Evolutionary conservation across 1,140 invertebrate species (phyloP), one percentile per base, ranked within the genome.

Genomic region (Aphelinus atriplicis): DNA sequence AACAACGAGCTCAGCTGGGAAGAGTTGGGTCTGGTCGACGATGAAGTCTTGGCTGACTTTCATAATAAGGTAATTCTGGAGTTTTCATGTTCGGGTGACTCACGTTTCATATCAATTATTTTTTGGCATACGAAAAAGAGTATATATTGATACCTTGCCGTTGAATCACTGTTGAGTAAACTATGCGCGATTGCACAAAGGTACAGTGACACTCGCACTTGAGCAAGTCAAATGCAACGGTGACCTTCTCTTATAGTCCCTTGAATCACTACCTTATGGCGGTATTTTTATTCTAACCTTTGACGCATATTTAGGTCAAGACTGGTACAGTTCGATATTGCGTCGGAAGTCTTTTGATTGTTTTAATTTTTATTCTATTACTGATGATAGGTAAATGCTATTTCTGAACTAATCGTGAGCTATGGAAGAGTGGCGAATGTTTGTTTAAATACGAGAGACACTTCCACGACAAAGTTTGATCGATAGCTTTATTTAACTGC

Each of bases 1-100:
- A 53, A 71, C 3, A 77, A 82, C 1, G 87, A 88, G 61, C 82
- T 80, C 0, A 84, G 78, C 57, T 91, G 90, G 89, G 89, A 90
- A 74, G 89, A 90, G 7, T 77, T 90, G 26, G 88, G 87, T 7
- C 81, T 90, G 74, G 88, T 91, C 2, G 86, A 87, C 78, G 84
- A 87, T 55, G 83, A 87, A 74, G 86, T 89, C 4, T 76, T 91
- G 46, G 82, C 88, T 68, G 87, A 90, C 76, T 80, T 91, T 48
- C 86, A 89, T 60, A 89, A 89, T 56, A 90, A 89, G 84, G 90
- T 91, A 78, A 89, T 50, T 26, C 60, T 62, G 3, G 60, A 62
- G 4, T 62, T 53, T 53, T 53, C 9, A 9, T 6, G 51, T 53
- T 9, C 51, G 26, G 26, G 26, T 26, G 26, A 26, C 26, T 26